Percentiles rank a stretch among this genome's conserved stretches.
Conservation (phyloP, 2,888 invertebrate species). For the Agrochola lychnidis region DNA sequence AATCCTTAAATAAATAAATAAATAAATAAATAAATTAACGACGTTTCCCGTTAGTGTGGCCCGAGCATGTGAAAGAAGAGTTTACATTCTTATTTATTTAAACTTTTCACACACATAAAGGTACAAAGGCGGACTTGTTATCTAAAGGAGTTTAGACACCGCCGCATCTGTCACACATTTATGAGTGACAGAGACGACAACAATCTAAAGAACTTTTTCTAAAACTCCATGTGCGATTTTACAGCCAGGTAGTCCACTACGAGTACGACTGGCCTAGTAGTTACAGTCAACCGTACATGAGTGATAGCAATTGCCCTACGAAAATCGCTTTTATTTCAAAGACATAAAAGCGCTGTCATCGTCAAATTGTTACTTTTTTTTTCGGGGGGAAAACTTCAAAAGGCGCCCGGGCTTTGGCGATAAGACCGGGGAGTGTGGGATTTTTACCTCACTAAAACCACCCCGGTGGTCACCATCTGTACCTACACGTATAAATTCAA, state of each 20-base stretch:
- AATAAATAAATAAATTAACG: too few species aligned
- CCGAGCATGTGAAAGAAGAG: too few species aligned
- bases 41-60: too few species aligned
- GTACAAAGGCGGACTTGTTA: too few species aligned
- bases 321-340: background rate
- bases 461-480: too few species aligned
- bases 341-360: background rate
- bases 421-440: too few species aligned
- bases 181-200: background rate
- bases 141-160: background rate
- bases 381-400: too few species aligned
- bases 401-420: too few species aligned
- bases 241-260: background rate
- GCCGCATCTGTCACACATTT: background rate
- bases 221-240: background rate
- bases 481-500: background rate
- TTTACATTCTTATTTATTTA: background rate
- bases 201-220: background rate
- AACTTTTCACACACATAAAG: too few species aligned
- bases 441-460: too few species aligned
- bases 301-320: background rate
- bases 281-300: background rate
- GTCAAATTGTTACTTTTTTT: background rate
- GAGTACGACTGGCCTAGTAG: background rate
- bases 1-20: too few species aligned